Evolutionary conservation across 2,888 invertebrate genomes (phyloP), one percentile per base, ranked within the genome.

Genomic region (Gortyna flavago): DNA sequence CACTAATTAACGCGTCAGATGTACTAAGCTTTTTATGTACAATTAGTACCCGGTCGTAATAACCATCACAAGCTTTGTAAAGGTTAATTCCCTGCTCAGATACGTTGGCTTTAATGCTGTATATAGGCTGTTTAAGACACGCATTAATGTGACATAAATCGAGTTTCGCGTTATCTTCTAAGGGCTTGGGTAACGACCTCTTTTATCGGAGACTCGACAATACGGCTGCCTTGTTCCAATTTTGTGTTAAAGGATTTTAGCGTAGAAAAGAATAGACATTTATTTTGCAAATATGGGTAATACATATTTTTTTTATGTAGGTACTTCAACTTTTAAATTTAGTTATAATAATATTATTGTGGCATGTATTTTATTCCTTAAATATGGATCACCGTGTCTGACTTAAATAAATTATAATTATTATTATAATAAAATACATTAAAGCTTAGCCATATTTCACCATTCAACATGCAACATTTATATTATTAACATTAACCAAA

Each of bases 101-200:
- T 83, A 83, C 78, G 80, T 82, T 68, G 61, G 72, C 79, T 82
- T 11, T n/a, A 57, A 57, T 57, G 54, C n/a, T 57, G 73, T 84
- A 71, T 83, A 78, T 78, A 75, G 73, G 84, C 69, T 81, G 79
- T 83, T 81, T 87, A 87, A 84, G 85, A 87, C 85, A 83, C 82
- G 80, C 82, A 87, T 88, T 88, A 87, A 88, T 87, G 88, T 83
- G 87, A 81, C 85, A 87, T 84, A 88, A 87, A 88, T 88, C 87
- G 85, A 78, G 87, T 81, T 81, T 72, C 87, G 69, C 85, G 85
- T 85, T 88, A 88, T 88, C 87, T 87, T n/a, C 48, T 81, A 80
- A 78, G 79, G 88, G 88, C 80, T 75, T 77, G 88, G 79, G 77
- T 87, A 88, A 88, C 77, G 87, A 87, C 87, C 79, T 78, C 76